These are phyloP conservation scores for Rhynchotus rufescens DNA, from an alignment of 2,797 vertebrate species.

Conservation along the genomic window DNA sequence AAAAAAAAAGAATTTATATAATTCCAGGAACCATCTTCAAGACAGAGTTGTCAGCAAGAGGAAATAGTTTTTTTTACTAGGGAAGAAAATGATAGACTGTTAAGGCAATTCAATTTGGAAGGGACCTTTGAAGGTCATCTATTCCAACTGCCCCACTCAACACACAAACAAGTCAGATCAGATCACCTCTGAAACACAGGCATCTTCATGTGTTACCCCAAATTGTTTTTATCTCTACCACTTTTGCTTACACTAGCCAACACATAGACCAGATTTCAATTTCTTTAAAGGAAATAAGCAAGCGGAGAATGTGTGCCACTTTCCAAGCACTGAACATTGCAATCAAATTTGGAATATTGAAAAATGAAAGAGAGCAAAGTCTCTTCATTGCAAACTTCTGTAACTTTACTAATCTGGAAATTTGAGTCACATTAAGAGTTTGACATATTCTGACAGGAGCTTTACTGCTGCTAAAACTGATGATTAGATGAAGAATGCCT, in stretches of 20 bases:
- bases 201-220: not conserved
- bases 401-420: slow-evolving; percentile 23
- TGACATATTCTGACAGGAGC: not conserved
- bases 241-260: not conserved
- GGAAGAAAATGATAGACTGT: not conserved
- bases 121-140: not conserved
- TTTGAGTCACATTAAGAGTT: slow-evolving; percentile 4
- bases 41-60: not conserved
- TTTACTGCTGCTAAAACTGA: not conserved
- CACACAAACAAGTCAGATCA: not conserved
- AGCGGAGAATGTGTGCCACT: not conserved
- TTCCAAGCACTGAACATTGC: not conserved
- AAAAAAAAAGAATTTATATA: not conserved
- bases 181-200: not conserved
- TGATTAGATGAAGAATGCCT: not conserved
- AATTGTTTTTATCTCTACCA: not conserved
- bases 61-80: not conserved
- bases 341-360: not conserved
- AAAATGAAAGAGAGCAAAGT: not conserved
- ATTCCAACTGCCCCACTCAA: not conserved
- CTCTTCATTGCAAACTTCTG: not conserved
- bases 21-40: not conserved
- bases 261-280: not conserved
- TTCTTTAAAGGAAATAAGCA: not conserved
- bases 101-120: not conserved